Evolutionary conservation across 2,797 vertebrate genomes (phyloP), one percentile per base, ranked within the genome.

Genomic region (Pseudochirops corinnae): DNA sequence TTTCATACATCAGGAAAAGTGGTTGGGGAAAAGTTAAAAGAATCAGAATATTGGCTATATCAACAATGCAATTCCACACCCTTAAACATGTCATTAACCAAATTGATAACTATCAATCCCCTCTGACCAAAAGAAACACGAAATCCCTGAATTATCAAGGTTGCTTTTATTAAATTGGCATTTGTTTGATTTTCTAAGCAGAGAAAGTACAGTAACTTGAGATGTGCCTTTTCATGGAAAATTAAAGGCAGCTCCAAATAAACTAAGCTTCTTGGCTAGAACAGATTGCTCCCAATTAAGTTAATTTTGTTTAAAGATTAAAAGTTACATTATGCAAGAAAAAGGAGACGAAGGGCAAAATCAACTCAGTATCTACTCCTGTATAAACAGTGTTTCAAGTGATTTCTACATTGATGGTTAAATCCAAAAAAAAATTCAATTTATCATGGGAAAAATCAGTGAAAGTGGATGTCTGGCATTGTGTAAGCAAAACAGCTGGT

Each of bases 1-100:
- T 16, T 90, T 33, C 91, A n/a, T 13, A 24, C 7, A 90, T n/a
- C 31, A 29, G 56, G 58, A 0, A 55, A 90, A 55, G 91, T 56
- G 28, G 26, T 28, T 92, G 12, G 90, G 16, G 13, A 91, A 9
- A 55, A 33, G 52, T 91, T 7, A 57, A 90, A 90, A 91, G 52
- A 55, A 31, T 0, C 29, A 91, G 53, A 91, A 11, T 91, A 18
- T 18, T 91, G 33, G 90, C 13, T 31, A 55, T 95, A 94, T 74
- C 87, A 95, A 97, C 39, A 93, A 90, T 92, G 90, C 55, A 74
- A 93, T 52, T 60, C 12, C 29, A 95, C 50, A 93, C 46, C 60
- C 50, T 96, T 91, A 29, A 95, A 94, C 90, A 92, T 91, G 56
- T 62, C 55, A 94, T 74, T 90, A 95, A 92, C 50, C 92, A 95